Evolutionary conservation across 2,888 invertebrate species (phyloP).

Genomic region (Archaeoteleia sp.): DNA sequence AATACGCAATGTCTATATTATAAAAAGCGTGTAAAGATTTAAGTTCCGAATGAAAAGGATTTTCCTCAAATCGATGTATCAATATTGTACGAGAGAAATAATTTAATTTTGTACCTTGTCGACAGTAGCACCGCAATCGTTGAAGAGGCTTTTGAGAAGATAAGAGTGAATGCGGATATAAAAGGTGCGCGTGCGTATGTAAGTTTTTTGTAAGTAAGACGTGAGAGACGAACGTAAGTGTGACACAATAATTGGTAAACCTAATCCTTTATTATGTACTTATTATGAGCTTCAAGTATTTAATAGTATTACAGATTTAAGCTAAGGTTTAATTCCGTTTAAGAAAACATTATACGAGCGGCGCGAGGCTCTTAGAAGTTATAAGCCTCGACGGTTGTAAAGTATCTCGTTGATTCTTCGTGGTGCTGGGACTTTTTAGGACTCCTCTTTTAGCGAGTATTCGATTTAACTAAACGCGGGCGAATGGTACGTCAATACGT

Average conservation of each 20-base stretch:
- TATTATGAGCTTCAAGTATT: constrained; percentile 74
- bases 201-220: constrained; percentile 41
- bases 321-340: constrained; percentile 50
- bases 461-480: constrained; percentile 23
- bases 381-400: constrained; percentile 20
- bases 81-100: constrained; percentile 50
- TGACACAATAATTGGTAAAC: constrained; percentile 64
- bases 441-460: constrained; percentile 39
- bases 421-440: constrained; percentile 52
- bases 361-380: constrained; percentile 9
- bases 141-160: constrained; percentile 4
- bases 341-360: constrained; percentile 39
- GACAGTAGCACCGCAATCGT: constrained; percentile 51
- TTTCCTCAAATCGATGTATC: constrained; percentile 40
- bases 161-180: neutral
- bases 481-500: constrained; percentile 41
- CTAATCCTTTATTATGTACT: constrained; percentile 71
- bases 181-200: constrained; percentile 9
- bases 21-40: constrained; percentile 47
- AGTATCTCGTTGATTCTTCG: constrained; percentile 53
- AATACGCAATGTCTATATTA: constrained; percentile 32
- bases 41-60: constrained; percentile 60
- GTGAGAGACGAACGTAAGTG: constrained; percentile 51
- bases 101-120: constrained; percentile 70
- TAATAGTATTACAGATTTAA: constrained; percentile 69